phyloP scores from a whole-genome alignment of 2,797 vertebrate species.

The Nothura maculosa region DNA sequence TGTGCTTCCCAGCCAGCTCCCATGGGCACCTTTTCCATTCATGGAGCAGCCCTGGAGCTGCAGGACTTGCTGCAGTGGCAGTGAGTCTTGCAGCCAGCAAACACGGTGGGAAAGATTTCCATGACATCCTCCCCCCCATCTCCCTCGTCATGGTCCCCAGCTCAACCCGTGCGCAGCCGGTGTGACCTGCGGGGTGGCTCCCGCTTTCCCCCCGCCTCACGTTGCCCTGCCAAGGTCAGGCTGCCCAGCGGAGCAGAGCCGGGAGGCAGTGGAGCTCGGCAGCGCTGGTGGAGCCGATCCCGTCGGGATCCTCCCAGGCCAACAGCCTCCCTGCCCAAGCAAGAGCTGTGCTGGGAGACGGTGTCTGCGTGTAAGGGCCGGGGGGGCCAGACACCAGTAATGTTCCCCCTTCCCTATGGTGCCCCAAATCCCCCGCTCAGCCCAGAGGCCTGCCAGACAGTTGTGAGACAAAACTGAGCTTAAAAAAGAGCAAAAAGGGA shows the following conservation, averaged over 20 bases:
- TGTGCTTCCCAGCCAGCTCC: background rate
- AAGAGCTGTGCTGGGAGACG: background rate
- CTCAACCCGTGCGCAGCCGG: background rate
- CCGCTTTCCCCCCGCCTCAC: accelerated
- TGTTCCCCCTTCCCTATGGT: background rate
- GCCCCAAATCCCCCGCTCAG: background rate
- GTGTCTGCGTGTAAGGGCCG: background rate
- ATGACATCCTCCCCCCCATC: accelerated
- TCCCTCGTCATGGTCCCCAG: background rate
- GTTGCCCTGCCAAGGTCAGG: background rate
- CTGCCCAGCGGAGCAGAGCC: background rate
- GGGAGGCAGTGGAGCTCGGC: too few species aligned
- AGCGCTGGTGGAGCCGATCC: background rate
- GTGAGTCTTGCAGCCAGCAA: background rate
- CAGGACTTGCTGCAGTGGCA: background rate
- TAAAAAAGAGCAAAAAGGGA: background rate
- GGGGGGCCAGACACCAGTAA: background rate
- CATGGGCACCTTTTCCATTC: background rate
- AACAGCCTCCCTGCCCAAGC: accelerated
- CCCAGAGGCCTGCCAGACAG: background rate
- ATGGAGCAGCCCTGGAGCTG: background rate
- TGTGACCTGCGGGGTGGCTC: accelerated
- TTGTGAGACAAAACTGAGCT: background rate
- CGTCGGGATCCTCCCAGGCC: background rate
- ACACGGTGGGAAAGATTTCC: background rate